A percentile compares a stretch with the other conserved stretches of the same genome.
These are phyloP conservation scores for Anguilla megastoma DNA, from an alignment of 2,797 vertebrate species.

Conservation along the genomic window DNA sequence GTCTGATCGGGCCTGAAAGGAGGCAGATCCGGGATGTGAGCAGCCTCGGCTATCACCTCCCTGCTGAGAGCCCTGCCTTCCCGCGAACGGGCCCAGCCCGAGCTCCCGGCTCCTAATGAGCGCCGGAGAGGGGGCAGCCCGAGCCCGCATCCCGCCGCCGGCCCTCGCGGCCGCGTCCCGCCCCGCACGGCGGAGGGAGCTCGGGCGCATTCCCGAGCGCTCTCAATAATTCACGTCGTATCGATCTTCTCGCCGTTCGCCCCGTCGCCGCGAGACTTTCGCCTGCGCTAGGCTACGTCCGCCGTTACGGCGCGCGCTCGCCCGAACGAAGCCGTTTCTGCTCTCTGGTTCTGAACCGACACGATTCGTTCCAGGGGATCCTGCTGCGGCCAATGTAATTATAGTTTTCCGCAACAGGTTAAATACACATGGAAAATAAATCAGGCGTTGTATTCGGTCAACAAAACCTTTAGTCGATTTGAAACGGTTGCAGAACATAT, in stretches of 20 bases:
- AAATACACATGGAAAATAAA: neutral
- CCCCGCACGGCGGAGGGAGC: conserved; percentile 86
- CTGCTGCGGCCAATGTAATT: neutral
- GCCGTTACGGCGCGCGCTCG: neutral
- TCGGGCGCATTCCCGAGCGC: conserved; percentile 78
- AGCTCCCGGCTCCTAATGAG: conserved; percentile 94
- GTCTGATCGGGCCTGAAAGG: conserved; percentile 89
- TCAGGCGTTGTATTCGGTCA: neutral
- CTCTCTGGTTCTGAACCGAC: neutral
- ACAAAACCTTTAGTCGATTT: neutral
- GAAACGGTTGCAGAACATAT: neutral
- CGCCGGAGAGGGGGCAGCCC: conserved; percentile 84
- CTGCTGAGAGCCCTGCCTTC: conserved; percentile 98
- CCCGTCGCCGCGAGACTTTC: conserved; percentile 59
- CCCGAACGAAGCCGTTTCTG: neutral
- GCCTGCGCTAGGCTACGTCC: conserved; percentile 2
- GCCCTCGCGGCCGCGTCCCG: conserved; percentile 76
- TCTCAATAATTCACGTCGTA: conserved; percentile 98
- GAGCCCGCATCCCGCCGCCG: conserved; percentile 87
- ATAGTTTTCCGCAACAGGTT: neutral
- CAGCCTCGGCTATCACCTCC: conserved; percentile 96
- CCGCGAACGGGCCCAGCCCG: conserved; percentile 88
- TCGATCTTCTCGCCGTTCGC: conserved; percentile 85
- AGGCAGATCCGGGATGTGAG: conserved; percentile 94
- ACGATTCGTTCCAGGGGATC: neutral